Percentiles rank a stretch among this genome's conserved stretches.
Conservation (phyloP, 1,140 invertebrate species). For the Cephus cinctus region DNA sequence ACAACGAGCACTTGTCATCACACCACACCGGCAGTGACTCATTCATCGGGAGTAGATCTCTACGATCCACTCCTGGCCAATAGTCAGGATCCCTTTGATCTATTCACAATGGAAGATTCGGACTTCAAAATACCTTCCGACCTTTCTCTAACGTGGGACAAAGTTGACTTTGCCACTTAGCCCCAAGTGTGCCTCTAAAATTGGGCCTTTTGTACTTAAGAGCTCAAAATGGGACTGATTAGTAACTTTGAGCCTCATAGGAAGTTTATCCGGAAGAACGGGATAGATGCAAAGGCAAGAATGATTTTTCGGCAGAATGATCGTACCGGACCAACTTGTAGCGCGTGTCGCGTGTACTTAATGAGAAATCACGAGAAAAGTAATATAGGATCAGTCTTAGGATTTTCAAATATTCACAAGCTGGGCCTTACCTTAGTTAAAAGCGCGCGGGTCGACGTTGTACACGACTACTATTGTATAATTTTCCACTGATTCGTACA, state of each 20-base stretch:
- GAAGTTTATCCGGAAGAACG: neutral
- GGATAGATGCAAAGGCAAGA: too few species aligned
- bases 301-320: too few species aligned
- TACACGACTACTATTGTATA: too few species aligned
- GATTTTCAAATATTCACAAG: too few species aligned
- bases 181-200: constrained; percentile 24
- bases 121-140: constrained; percentile 66
- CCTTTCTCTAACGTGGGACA: constrained; percentile 60
- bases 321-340: too few species aligned
- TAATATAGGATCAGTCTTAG: too few species aligned
- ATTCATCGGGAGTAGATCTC: constrained; percentile 48
- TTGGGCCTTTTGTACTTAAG: constrained; percentile 41
- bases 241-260: neutral
- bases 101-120: constrained; percentile 70
- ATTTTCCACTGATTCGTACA: too few species aligned
- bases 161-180: constrained; percentile 65
- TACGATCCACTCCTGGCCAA: constrained; percentile 65
- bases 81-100: constrained; percentile 66
- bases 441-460: too few species aligned
- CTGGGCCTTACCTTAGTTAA: too few species aligned
- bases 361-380: too few species aligned
- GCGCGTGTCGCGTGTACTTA: too few species aligned
- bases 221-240: neutral
- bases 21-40: constrained; percentile 36
- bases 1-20: constrained; percentile 32